phyloP scores from a whole-genome alignment of 92 coral and sea anemone genomes.

The Scolanthus callimorphus region DNA sequence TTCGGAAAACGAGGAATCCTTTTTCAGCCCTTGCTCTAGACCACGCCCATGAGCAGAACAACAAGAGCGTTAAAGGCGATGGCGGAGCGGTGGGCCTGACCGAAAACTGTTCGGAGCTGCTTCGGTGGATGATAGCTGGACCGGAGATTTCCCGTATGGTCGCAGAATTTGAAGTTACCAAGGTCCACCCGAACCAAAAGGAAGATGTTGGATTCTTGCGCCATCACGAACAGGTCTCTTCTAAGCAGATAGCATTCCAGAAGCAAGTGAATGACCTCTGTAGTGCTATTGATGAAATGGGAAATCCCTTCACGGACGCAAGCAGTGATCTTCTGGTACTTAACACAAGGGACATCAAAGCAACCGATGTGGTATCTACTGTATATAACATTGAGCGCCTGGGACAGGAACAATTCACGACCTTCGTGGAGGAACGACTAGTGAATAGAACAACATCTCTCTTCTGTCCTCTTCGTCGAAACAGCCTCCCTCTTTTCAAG shows the following conservation, averaged over 20 bases:
- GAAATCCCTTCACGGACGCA: conserved; percentile 35
- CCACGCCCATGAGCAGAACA: conserved; percentile 62
- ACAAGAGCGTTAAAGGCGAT: not conserved
- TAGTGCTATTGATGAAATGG: conserved; percentile 39
- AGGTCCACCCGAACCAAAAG: conserved; percentile 16
- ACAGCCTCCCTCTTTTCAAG: not conserved
- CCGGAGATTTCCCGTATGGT: conserved; percentile 47
- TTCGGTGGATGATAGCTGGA: conserved; percentile 59
- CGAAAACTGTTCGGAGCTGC: conserved; percentile 42
- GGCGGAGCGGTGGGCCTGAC: conserved; percentile 43
- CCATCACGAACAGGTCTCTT: conserved; percentile 51
- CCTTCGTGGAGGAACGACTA: not conserved
- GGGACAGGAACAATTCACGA: not conserved
- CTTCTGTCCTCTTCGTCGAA: not conserved
- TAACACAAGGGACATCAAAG: not conserved
- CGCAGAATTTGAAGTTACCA: conserved; percentile 39
- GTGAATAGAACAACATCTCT: not conserved
- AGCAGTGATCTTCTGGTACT: not conserved
- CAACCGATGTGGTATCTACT: not conserved
- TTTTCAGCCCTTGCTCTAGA: conserved; percentile 58
- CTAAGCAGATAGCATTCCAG: conserved; percentile 28
- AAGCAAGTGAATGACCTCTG: conserved; percentile 38
- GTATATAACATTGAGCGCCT: not conserved
- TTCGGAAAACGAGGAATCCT: conserved; percentile 47
- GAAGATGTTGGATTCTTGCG: no score